A percentile compares a stretch with the other conserved stretches of the same genome.
Evolutionary conservation across 2,888 invertebrate species (phyloP).

Genomic region (Lasius fuliginosus): DNA sequence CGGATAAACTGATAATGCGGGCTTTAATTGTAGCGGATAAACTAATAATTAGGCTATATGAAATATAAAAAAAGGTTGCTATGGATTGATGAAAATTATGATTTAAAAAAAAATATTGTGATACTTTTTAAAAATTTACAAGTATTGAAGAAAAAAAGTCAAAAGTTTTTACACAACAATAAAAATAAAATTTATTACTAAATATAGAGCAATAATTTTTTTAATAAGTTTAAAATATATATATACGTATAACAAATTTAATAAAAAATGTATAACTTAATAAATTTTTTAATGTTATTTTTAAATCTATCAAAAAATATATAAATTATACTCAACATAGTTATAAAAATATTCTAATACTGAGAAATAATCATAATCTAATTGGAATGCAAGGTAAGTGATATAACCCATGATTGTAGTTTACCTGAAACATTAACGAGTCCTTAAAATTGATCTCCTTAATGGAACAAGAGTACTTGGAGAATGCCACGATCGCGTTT

Average conservation of each 20-base stretch:
- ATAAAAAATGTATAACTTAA: background rate
- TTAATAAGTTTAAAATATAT: background rate
- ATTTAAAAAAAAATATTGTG: background rate
- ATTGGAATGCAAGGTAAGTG: background rate
- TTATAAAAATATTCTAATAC: background rate
- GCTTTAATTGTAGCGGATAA: no score
- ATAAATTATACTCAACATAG: background rate
- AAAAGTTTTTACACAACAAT: background rate
- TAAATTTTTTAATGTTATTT: background rate
- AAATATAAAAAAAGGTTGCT: background rate
- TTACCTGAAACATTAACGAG: slow-evolving; percentile 88
- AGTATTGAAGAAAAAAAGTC: background rate
- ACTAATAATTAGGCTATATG: background rate
- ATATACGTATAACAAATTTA: background rate
- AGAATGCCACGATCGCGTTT: slow-evolving; percentile 87
- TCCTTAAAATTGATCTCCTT: slow-evolving; percentile 87
- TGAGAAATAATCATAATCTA: background rate
- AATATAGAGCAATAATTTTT: background rate
- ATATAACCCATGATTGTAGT: background rate
- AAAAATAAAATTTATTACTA: background rate
- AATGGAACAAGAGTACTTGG: slow-evolving; percentile 87
- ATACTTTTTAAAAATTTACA: background rate
- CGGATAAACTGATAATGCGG: background rate
- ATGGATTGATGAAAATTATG: background rate
- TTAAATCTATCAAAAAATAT: background rate